Conservation (phyloP, 2,888 invertebrate species). For the Hyposoter dolosus region DNA sequence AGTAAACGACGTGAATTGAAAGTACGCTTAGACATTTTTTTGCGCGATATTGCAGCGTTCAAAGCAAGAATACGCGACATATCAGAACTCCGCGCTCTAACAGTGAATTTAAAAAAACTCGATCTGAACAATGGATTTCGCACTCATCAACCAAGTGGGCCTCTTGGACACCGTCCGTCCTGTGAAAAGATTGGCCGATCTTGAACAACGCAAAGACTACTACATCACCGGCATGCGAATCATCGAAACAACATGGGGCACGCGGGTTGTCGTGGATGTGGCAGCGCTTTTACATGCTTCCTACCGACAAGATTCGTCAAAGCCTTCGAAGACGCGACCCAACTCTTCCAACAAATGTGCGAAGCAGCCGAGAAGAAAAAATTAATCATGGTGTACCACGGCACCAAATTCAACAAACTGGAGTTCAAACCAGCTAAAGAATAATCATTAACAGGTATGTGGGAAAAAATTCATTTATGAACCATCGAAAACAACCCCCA, state of each 20-base stretch:
- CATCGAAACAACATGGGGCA: background rate
- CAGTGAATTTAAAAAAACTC: no score
- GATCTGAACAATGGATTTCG: background rate
- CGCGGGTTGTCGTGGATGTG: background rate
- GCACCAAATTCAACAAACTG: slow-evolving; percentile 5
- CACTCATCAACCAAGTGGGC: background rate
- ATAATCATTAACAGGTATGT: background rate
- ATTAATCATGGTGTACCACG: background rate
- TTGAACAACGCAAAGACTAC: background rate
- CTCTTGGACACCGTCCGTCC: background rate
- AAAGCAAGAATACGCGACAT: no score
- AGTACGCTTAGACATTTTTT: background rate
- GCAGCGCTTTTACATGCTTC: background rate
- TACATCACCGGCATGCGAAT: background rate
- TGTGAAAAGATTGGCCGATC: background rate
- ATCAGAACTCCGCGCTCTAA: no score
- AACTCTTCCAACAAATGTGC: no score
- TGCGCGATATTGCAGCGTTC: background rate
- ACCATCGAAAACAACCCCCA: background rate
- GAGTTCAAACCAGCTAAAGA: slow-evolving; percentile 11
- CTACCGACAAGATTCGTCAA: background rate
- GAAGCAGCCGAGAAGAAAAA: no score
- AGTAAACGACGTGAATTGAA: background rate
- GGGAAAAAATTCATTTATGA: background rate
- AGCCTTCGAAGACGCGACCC: no score